Conservation (phyloP, 1,140 invertebrate genomes). For the Nasonia longicornis region DNA sequence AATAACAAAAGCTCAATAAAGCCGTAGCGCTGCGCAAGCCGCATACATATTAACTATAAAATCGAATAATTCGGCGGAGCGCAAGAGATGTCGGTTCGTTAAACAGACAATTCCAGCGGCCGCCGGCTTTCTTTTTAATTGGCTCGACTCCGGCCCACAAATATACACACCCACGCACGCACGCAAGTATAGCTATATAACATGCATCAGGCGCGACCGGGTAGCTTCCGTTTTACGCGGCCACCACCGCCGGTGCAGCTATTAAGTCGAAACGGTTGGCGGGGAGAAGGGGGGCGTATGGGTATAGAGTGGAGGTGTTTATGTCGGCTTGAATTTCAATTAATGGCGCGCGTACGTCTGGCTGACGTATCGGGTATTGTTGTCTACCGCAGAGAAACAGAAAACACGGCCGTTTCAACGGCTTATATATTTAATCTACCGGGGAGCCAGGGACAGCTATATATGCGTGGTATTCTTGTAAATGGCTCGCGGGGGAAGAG, state of each 20-base stretch:
- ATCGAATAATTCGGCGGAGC: conserved; percentile 21
- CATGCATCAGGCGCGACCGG: background rate
- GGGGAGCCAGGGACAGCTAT: background rate
- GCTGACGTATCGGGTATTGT: conserved; percentile 53
- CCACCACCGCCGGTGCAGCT: conserved; percentile 12
- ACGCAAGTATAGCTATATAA: background rate
- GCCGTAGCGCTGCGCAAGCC: no score
- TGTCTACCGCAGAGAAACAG: conserved; percentile 21
- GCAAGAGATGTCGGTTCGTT: conserved; percentile 17
- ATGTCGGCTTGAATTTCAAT: conserved; percentile 60
- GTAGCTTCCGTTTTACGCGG: background rate
- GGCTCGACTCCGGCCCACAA: background rate
- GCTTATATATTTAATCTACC: conserved; percentile 39
- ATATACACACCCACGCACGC: background rate
- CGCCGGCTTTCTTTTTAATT: conserved; percentile 34
- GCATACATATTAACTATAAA: conserved; percentile 27
- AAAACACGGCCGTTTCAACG: conserved; percentile 29
- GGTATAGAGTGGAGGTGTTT: conserved; percentile 51
- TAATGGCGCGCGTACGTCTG: conserved; percentile 53
- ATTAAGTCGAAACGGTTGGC: background rate
- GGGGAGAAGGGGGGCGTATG: no score
- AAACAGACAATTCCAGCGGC: conserved; percentile 32
- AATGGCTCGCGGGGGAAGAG: conserved; percentile 1
- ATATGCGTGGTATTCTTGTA: conserved; percentile 20
- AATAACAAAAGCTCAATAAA: background rate